Evolutionary conservation across 2,797 vertebrate genomes (phyloP).

Genomic region (Cephalopachus bancanus): DNA sequence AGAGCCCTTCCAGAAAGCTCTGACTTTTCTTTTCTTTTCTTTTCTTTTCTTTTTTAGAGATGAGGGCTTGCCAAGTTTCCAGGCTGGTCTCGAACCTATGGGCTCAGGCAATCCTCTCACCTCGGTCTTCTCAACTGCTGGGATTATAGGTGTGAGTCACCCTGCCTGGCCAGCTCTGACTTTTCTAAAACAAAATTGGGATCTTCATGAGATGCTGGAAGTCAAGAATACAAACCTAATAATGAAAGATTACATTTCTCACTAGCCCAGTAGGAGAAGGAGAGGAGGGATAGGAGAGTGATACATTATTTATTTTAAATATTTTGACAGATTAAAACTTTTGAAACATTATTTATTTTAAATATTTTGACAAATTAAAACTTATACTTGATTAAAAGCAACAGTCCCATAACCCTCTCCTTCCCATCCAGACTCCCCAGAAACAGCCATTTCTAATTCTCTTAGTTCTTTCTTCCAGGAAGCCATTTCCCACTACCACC

Average conservation of each 20-base stretch:
- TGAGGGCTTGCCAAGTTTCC: no score
- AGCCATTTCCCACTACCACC: neutral
- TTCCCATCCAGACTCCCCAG: neutral
- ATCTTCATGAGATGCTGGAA: neutral
- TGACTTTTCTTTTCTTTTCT: neutral
- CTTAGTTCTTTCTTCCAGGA: neutral
- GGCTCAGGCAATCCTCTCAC: no score
- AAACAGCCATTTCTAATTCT: neutral
- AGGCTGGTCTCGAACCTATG: no score
- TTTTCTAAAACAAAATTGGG: neutral
- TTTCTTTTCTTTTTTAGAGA: no score
- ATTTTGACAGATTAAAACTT: constrained; percentile 2
- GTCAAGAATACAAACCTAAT: neutral
- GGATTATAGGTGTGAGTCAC: no score
- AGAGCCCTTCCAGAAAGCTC: neutral
- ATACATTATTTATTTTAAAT: neutral
- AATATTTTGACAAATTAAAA: constrained; percentile 5
- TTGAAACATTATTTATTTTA: neutral
- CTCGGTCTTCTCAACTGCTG: no score
- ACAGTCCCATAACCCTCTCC: neutral
- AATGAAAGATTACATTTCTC: neutral
- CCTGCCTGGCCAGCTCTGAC: neutral
- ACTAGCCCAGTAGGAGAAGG: neutral
- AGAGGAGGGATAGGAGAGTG: neutral
- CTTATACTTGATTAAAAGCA: neutral